Base-by-base conservation (phyloP, 92 coral and sea anemone species). In the Pocillopora meandrina region DNA sequence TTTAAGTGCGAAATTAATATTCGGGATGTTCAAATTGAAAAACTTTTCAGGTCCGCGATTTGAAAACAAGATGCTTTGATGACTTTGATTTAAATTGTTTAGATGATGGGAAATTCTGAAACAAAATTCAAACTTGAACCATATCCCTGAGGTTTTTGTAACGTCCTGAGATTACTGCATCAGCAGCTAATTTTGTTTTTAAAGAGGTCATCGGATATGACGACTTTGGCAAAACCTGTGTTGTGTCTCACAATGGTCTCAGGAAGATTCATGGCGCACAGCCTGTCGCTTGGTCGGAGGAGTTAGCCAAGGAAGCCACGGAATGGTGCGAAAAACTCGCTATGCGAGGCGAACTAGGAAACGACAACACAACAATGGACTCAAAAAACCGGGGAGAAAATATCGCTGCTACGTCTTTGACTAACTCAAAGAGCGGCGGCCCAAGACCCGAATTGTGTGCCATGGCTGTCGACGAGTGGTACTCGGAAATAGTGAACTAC, bases 291-390 rank as follows among this genome's bases (percentile, higher is more conserved):
- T 95, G 98, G 98, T 92, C 96, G 9, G 90, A 86, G 18, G 85
- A 91, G 13, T 82, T 95, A 31, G 96, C 95, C 13, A 87, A 86
- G 10, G 91, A 78, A 3, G 95, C 98, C 18, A 88, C 86, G 71
- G 70, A 75, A 60, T 95, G 98, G 98, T 93, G 95, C 0, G 98
- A 92, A 59, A 57, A 91, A 61, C 88, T 95, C 23, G 94, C 98
- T 0, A 36, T 84, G 15, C 72, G 80, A 1, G 91, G 89, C 76
- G 76, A 64, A 19, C 84, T 95, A 78, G 83, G 84, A 2, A 95
- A 95, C 78, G 97, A 93, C 77, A 78, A 78, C 72, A 82, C 57
- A n/a, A 82, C 90, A 3, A 81, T 93, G 57, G 80, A 80, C n/a
- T 31, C 80, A 64, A 80, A 91, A 68, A 63, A 91, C 68, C 80